Evolutionary conservation across 2,888 invertebrate genomes (phyloP), one percentile per base, ranked within the genome.

Genomic region (Drosophila quinaria): DNA sequence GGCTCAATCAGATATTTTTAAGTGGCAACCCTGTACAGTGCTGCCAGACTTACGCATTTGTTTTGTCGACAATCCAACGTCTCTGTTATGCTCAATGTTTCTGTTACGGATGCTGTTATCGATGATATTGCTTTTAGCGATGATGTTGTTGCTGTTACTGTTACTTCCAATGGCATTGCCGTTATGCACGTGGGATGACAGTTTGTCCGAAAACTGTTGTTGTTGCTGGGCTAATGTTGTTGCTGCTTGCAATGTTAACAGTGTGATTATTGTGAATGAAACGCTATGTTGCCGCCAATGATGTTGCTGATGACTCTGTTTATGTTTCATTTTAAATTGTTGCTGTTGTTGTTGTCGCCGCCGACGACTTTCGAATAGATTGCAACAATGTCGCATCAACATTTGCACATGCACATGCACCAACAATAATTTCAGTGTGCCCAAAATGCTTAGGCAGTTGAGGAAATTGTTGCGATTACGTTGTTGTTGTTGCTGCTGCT

Each of bases 41-140:
- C 42, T 44, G 55, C 47, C 51, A 41, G 49, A 89, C 91, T 85
- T 73, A 91, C 91, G 78, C 31, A 63, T 85, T 75, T 88, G 83
- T 42, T 75, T 74, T 15, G 73, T 75, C 15, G 79, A 70, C 70
- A 91, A 70, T 61, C 65, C 44, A 3, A 59, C 31, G 22, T n/a
- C 33, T 9, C 15, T 37, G 9, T n/a, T 13, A 4, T 31, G 4
- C 5, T 17, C 37, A 8, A 2, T 17, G n/a, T 15, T 44, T 29
- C 3, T 58, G 49, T n/a, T 10, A 29, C 29, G 33, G 58, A 5
- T 61, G 31, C 33, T 46, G 60, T 49, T 54, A 3, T 37, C 8
- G 31, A 44, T 49, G 25, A 25, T 60, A 47, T 25, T 49, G 31
- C 47, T 56, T 62, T 10, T 35, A 44, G 39, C 47, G 68, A 29